Evolutionary conservation across 1,140 invertebrate genomes (phyloP).

Genomic region (Drosophila auraria): DNA sequence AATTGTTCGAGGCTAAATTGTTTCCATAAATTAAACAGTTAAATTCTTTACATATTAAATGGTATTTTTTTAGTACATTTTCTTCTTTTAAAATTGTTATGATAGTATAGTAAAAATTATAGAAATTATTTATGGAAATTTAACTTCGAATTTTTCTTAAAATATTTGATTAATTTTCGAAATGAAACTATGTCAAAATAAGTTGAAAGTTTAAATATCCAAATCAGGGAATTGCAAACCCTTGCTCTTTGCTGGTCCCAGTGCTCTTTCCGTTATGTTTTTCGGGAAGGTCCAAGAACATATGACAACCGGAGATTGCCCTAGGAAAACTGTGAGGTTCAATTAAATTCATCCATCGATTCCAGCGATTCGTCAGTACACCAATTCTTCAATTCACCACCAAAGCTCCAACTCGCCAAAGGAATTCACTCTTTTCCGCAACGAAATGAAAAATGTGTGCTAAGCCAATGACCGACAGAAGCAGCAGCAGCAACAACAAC

Average conservation of each 20-base stretch:
- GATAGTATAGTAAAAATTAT: no score
- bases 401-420: slow-evolving; percentile 20
- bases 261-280: no score
- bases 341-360: neutral
- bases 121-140: no score
- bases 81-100: no score
- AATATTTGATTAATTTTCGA: no score
- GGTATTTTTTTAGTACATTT: no score
- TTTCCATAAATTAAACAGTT: no score
- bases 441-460: slow-evolving; percentile 85
- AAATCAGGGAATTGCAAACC: neutral
- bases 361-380: neutral
- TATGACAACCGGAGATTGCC: slow-evolving; percentile 17
- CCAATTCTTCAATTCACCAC: neutral
- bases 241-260: no score
- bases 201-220: no score
- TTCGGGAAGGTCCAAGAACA: neutral
- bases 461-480: slow-evolving; percentile 85
- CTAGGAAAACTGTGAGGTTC: slow-evolving; percentile 15
- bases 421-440: slow-evolving; percentile 82
- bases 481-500: slow-evolving; percentile 55
- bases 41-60: no score
- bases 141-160: no score
- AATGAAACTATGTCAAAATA: no score
- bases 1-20: neutral